phyloP scores from a whole-genome alignment of 1,140 invertebrate species.

The Alviniconcha marisindica region DNA sequence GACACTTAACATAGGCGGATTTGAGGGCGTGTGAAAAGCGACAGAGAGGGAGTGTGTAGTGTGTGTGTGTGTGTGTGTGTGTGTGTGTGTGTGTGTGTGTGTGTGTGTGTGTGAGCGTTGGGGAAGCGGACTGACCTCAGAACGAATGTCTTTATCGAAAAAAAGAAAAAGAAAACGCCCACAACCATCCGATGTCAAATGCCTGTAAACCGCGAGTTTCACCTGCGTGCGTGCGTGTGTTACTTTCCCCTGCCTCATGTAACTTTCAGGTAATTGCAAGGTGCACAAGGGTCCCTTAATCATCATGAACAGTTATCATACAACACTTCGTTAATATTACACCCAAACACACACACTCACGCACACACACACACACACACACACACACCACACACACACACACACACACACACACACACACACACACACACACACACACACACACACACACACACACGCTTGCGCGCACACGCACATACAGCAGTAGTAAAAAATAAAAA shows the following conservation, averaged over 20 bases:
- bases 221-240: too few species aligned
- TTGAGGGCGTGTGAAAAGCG: too few species aligned
- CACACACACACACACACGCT: background rate
- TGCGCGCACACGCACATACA: background rate
- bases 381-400: too few species aligned
- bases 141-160: too few species aligned
- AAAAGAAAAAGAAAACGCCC: too few species aligned
- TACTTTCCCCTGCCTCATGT: too few species aligned
- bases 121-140: background rate
- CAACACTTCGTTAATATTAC: background rate
- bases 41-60: background rate
- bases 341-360: background rate
- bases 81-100: background rate
- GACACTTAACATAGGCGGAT: too few species aligned
- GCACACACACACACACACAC: background rate
- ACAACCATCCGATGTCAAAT: too few species aligned
- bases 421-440: constrained; percentile 4
- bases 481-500: too few species aligned
- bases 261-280: too few species aligned
- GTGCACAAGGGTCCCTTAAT: too few species aligned
- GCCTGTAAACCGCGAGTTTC: too few species aligned
- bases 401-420: background rate
- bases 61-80: background rate
- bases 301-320: background rate
- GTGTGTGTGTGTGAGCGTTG: background rate